These are phyloP conservation scores for Alethe castanea DNA, from an alignment of 2,113 vertebrate genomes.

Conservation along the genomic window DNA sequence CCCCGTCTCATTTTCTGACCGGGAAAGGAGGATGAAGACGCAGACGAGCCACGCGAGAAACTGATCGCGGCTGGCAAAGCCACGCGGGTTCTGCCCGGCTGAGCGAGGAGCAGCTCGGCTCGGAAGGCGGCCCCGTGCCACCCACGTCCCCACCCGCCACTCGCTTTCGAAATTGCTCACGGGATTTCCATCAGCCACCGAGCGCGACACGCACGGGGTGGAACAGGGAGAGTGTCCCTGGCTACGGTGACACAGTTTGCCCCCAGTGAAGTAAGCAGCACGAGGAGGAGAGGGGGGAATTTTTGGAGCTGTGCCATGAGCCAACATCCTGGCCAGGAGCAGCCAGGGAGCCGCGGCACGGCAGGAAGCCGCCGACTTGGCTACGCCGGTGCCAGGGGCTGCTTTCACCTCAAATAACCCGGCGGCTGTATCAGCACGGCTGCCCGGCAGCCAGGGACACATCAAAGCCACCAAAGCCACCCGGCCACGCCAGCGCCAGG, in stretches of 20 bases:
- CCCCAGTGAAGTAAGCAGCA: rapidly evolving
- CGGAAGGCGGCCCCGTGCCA: rapidly evolving
- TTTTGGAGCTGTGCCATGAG: neutral
- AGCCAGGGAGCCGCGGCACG: neutral
- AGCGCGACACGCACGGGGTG: neutral
- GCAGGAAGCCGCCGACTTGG: neutral
- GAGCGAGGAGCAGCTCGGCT: neutral
- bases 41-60: neutral
- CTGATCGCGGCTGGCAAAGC: rapidly evolving
- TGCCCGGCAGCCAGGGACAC: neutral
- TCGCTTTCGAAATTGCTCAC: neutral
- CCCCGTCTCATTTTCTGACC: neutral
- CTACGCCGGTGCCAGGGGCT: neutral
- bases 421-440: neutral
- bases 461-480: neutral
- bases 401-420: slow-evolving; percentile 45
- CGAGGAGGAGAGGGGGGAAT: rapidly evolving
- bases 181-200: neutral
- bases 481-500: rapidly evolving
- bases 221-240: neutral
- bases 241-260: neutral
- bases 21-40: rapidly evolving
- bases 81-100: neutral
- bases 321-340: neutral
- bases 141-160: neutral